Conservation (phyloP, 2,113 vertebrate species). For the Coryphaenoides rupestris region DNA sequence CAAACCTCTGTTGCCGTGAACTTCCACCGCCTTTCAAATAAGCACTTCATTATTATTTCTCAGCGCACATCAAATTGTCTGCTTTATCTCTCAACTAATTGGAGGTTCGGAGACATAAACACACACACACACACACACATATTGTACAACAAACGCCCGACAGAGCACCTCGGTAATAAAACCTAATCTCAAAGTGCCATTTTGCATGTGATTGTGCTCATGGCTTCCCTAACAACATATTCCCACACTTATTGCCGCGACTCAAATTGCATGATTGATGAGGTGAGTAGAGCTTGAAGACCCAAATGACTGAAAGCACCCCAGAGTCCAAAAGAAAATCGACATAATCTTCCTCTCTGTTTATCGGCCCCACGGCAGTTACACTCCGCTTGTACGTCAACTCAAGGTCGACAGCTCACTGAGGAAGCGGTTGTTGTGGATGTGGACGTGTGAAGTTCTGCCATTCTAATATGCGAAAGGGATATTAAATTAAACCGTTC, state of each 20-base stretch:
- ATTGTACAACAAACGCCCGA: too few species aligned
- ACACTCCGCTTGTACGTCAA: slow-evolving; percentile 37
- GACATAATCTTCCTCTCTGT: slow-evolving; percentile 33
- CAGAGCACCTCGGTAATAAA: too few species aligned
- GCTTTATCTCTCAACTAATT: too few species aligned
- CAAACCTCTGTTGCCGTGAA: too few species aligned
- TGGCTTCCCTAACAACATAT: slow-evolving; percentile 3
- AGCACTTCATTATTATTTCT: too few species aligned
- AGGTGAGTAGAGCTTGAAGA: slow-evolving; percentile 52
- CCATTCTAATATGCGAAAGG: neutral
- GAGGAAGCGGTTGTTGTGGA: slow-evolving; percentile 14
- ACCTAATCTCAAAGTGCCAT: neutral
- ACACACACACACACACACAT: too few species aligned
- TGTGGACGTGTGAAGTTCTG: slow-evolving; percentile 18
- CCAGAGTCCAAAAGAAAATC: slow-evolving; percentile 47
- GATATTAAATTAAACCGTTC: neutral
- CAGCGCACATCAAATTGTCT: too few species aligned
- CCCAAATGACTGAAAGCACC: slow-evolving; percentile 53
- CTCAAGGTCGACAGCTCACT: slow-evolving; percentile 41
- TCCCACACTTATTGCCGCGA: slow-evolving; percentile 20
- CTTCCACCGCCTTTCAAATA: too few species aligned
- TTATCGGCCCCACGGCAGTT: slow-evolving; percentile 41
- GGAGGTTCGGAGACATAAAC: too few species aligned
- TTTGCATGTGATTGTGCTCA: slow-evolving; percentile 17
- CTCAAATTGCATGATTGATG: slow-evolving; percentile 49